Percentiles rank a stretch among this genome's conserved stretches.
Conservation (phyloP, 2,113 vertebrate genomes). For the Cygnus atratus region DNA sequence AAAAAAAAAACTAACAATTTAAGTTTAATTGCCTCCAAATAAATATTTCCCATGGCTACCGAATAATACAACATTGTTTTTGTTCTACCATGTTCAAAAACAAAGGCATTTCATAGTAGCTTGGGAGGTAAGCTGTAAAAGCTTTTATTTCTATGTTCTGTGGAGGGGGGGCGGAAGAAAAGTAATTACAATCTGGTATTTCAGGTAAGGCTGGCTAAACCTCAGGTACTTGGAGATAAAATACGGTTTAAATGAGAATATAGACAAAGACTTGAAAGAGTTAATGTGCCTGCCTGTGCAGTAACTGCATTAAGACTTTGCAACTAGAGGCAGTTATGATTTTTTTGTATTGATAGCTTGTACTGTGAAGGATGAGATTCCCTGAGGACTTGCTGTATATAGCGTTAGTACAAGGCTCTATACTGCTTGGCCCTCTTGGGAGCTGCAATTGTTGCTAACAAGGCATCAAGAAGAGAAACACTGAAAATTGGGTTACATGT, state of each 20-base stretch:
- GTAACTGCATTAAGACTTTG: neutral
- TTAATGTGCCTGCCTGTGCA: neutral
- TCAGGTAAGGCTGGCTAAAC: neutral
- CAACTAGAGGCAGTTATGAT: neutral
- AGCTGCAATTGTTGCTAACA: conserved; percentile 34
- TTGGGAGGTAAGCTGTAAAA: conserved; percentile 51
- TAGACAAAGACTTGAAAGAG: conserved; percentile 21
- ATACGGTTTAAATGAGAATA: neutral
- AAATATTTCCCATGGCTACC: conserved; percentile 59
- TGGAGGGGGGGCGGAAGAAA: neutral
- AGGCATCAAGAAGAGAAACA: neutral
- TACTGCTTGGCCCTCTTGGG: neutral
- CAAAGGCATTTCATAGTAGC: conserved; percentile 49
- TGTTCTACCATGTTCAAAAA: conserved; percentile 36
- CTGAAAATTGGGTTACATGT: neutral
- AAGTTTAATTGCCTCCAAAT: conserved; percentile 65
- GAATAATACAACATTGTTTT: conserved; percentile 60
- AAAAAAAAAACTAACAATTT: conserved; percentile 65
- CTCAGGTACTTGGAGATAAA: neutral
- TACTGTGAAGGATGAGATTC: conserved; percentile 30
- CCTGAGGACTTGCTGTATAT: neutral
- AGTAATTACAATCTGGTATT: neutral
- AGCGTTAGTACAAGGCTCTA: neutral
- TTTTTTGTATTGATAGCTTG: conserved; percentile 20
- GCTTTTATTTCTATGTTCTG: conserved; percentile 1